A percentile compares a stretch with the other conserved stretches of the same genome.
Evolutionary conservation across 2,113 vertebrate genomes (phyloP).

Genomic region (Abramis brama): DNA sequence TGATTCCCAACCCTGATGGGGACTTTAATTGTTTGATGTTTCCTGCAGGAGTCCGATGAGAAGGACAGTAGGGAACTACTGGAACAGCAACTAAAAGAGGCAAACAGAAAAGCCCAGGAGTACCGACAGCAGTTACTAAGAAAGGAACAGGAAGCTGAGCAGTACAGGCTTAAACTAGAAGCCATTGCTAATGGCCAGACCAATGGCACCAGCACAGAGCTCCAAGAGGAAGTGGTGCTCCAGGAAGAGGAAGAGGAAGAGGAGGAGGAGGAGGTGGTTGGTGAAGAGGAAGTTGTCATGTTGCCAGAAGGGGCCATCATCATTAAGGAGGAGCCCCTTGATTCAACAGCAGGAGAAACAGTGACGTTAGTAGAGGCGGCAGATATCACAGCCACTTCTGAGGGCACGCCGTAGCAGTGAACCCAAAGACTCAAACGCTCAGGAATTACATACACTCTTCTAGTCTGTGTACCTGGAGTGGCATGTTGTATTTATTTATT

Average conservation of each 20-base stretch:
- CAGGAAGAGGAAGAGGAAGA: constrained; percentile 64
- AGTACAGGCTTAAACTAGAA: constrained; percentile 73
- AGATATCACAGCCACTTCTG: constrained; percentile 39
- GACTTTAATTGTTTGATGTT: not conserved
- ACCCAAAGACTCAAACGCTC: constrained; percentile 29
- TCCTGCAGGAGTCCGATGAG: constrained; percentile 37
- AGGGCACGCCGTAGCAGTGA: constrained; percentile 38
- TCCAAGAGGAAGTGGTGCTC: constrained; percentile 47
- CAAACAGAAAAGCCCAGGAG: constrained; percentile 73
- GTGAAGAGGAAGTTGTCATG: constrained; percentile 53
- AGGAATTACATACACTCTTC: not conserved
- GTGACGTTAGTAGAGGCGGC: constrained; percentile 58
- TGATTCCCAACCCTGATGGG: too few relatives aligned
- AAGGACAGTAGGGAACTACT: constrained; percentile 62
- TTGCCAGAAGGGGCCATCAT: constrained; percentile 58
- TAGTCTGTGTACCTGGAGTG: constrained; percentile 15
- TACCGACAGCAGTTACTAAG: constrained; percentile 74
- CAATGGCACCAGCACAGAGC: constrained; percentile 14
- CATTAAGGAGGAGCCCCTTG: constrained; percentile 60
- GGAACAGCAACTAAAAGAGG: constrained; percentile 76
- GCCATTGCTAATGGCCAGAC: constrained; percentile 68
- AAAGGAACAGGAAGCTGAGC: constrained; percentile 80
- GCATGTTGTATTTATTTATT: constrained; percentile 44
- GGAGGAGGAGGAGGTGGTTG: constrained; percentile 63
- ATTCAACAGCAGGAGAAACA: constrained; percentile 52